Percentiles rank a stretch among this genome's conserved stretches.
phyloP scores from a whole-genome alignment of 2,113 vertebrate genomes.

The Equus quagga region DNA sequence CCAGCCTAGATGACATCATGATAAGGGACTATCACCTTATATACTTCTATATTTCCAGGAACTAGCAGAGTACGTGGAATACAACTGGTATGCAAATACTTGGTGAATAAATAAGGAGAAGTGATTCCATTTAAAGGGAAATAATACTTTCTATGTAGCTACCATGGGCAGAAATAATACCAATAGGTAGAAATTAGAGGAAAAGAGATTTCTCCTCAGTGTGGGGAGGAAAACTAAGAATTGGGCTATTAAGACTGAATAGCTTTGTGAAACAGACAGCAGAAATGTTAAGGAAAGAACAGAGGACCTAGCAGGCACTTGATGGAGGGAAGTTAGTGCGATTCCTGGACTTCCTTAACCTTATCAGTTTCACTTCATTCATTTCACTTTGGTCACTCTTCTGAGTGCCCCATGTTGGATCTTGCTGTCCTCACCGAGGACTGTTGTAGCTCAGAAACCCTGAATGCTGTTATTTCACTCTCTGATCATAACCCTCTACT shows the following conservation, averaged over 20 bases:
- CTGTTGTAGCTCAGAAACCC: neutral
- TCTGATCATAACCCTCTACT: neutral
- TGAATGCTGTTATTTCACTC: neutral
- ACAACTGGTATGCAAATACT: neutral
- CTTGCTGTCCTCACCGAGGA: neutral
- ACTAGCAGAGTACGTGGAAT: neutral
- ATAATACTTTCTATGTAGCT: neutral
- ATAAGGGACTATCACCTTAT: neutral
- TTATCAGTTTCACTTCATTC: neutral
- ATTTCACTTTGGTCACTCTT: neutral
- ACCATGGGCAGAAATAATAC: neutral
- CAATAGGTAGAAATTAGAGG: neutral
- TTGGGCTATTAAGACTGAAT: neutral
- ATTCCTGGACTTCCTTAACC: neutral
- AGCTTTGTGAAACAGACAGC: neutral
- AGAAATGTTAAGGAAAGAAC: neutral
- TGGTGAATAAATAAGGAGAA: neutral
- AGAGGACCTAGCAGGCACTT: neutral
- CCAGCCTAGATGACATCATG: neutral
- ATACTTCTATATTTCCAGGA: neutral
- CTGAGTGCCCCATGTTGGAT: no score
- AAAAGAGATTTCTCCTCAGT: neutral
- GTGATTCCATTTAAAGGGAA: neutral
- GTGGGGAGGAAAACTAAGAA: neutral
- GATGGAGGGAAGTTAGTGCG: neutral